Conservation (phyloP, 1,140 invertebrate species). For the Macrobrachium rosenbergii region DNA sequence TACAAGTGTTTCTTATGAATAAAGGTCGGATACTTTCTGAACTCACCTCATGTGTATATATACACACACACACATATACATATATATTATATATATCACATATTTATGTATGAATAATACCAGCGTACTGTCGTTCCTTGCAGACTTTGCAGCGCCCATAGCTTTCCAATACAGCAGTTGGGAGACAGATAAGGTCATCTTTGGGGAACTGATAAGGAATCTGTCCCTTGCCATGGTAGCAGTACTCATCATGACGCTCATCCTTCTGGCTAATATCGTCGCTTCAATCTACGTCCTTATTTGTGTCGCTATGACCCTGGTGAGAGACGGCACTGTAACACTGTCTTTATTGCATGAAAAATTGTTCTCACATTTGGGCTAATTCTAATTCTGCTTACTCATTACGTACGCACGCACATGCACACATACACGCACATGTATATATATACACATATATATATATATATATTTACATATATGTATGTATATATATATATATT, state of each 20-base stretch:
- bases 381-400: too few species aligned
- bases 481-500: too few species aligned
- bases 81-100: neutral
- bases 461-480: too few species aligned
- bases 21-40: too few species aligned
- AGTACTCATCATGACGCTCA: conserved; percentile 84
- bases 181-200: conserved; percentile 83
- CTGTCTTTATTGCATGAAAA: too few species aligned
- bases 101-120: neutral
- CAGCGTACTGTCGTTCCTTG: neutral
- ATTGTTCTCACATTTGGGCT: neutral
- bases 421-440: too few species aligned
- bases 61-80: too few species aligned
- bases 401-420: too few species aligned
- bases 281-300: conserved; percentile 84
- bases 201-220: conserved; percentile 83
- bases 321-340: too few species aligned
- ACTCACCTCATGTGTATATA: too few species aligned
- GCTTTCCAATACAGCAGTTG: conserved; percentile 79
- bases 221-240: conserved; percentile 82
- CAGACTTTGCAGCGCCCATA: conserved; percentile 71
- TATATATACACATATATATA: too few species aligned
- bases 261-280: conserved; percentile 84
- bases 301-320: conserved; percentile 82
- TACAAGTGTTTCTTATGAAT: too few species aligned